These are phyloP conservation scores for Triops cancriformis DNA, from an alignment of 1,140 invertebrate genomes.

Conservation along the genomic window DNA sequence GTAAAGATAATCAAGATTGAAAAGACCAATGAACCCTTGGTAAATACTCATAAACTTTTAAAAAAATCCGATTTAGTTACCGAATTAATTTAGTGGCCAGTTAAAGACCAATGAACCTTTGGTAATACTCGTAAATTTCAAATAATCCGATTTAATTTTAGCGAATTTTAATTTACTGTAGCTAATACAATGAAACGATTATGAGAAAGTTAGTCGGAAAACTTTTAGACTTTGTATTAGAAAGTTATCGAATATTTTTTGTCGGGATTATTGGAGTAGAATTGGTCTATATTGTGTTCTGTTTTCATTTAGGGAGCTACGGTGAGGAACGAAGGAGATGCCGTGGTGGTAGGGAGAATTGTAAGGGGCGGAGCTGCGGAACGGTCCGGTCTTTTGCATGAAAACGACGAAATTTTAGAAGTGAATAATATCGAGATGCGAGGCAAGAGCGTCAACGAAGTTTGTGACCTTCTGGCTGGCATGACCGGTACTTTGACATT, in stretches of 20 bases:
- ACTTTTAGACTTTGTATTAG: too few species aligned
- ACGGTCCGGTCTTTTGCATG: slow-evolving; percentile 85
- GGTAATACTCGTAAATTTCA: too few species aligned
- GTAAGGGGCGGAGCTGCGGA: slow-evolving; percentile 91
- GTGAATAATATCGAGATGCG: slow-evolving; percentile 92
- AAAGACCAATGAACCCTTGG: slow-evolving; percentile 95
- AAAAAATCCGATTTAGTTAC: too few species aligned
- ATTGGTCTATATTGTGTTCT: not conserved
- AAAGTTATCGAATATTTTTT: too few species aligned
- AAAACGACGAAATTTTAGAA: slow-evolving; percentile 94
- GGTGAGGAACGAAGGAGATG: slow-evolving; percentile 84
- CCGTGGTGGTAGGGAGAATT: slow-evolving; percentile 89
- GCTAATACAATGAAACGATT: too few species aligned
- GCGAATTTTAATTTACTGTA: slow-evolving; percentile 17
- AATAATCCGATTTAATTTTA: too few species aligned
- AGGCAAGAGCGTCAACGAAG: slow-evolving; percentile 93
- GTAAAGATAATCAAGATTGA: slow-evolving; percentile 95
- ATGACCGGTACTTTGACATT: slow-evolving; percentile 91
- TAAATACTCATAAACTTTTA: too few species aligned
- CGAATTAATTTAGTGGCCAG: too few species aligned
- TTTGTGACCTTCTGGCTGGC: slow-evolving; percentile 86
- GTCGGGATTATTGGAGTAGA: not conserved
- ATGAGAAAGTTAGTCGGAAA: too few species aligned
- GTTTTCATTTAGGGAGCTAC: slow-evolving; percentile 64
- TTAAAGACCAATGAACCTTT: too few species aligned